Base-by-base conservation (phyloP, 1,140 invertebrate species). In the Cydia strobilella region DNA sequence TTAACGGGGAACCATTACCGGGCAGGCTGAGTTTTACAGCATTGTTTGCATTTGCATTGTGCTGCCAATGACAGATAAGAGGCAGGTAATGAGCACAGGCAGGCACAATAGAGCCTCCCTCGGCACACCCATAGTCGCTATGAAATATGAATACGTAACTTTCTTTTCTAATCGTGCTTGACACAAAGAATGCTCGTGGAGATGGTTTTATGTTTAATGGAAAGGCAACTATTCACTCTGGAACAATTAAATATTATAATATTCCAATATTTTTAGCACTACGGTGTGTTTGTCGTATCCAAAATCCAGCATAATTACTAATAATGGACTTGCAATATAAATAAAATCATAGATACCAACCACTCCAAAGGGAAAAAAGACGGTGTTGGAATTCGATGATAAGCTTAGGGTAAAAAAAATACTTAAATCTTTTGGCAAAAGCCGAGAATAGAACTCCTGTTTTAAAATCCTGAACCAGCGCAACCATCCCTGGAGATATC, bases 1-100 rank as follows among this genome's bases (percentile, higher is more conserved):
- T 69, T 69, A 69, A 69, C 25, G 66, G 59, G 54, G 71, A 59
- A 75, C 74, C 69, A 78, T 80, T 78, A 80, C 62, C 75, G 76
- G 72, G 75, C 76, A 80, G 84, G 82, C 82, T 81, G 83, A 69
- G 35, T 69, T 39, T 79, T 80, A 84, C 82, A 81, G 81, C 82
- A 86, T 86, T 86, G 84, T 87, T 83, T 77, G 78, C 79, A 45
- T 80, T 77, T 77, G 84, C 80, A 87, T 88, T 88, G 83, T 87
- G 77, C 87, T 88, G 87, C 86, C 85, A 88, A 89, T 88, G 87
- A 87, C 86, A 89, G 87, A 89, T 89, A 89, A 89, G 86, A 85
- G 78, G 79, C 80, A 75, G 51, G 85, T 89, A 88, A 89, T 85
- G 85, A 87, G 84, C 76, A 81, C 84, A 79, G 79, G 80, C 77